Base-by-base conservation (phyloP, 2,888 invertebrate species). In the Drosophila nr. perissopoda region DNA sequence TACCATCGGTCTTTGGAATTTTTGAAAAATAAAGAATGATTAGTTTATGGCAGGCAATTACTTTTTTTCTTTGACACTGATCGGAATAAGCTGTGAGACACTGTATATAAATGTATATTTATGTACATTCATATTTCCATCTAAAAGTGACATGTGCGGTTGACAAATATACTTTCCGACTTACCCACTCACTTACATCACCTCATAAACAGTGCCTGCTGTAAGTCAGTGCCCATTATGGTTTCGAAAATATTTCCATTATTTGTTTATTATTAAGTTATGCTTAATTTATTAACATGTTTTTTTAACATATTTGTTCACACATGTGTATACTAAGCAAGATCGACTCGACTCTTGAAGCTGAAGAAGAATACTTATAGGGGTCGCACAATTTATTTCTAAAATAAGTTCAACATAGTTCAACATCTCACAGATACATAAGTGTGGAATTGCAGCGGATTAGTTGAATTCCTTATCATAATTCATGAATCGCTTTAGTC, bases 401-500 rank as follows among this genome's bases (percentile, higher is more conserved):
- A 40, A 40, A 18, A 42, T 31, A 21, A 31, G 31, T 40, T 42
- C 34, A 49, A 34, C 27, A 60, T 21, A 21, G 53, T n/a, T 54
- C 34, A 21, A 57, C 31, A 40, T 48, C 33, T 46, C 51, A 18
- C 29, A 36, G 21, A 16, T 46, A 36, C 38, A n/a, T 29, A 56
- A 40, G 34, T 38, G n/a, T 1, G n/a, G 0, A 60, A 53, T 62
- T 29, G n/a, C 31, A 62, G 58, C 33, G 79, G 74, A 18, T 59
- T 71, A 63, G 83, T 77, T 62, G 94, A 93, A 76, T 34, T 72
- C 64, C 62, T 93, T 94, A 77, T 94, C 94, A 63, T 94, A 92
- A 68, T 93, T 91, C 81, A 94, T 89, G 83, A 95, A 95, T 76
- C 94, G 93, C 74, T 93, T 92, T 54, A 95, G 89, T 64, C 94